Percentiles rank a stretch among this genome's conserved stretches.
phyloP scores from a whole-genome alignment of 2,797 vertebrate genomes.

The Xenentodon cancila region DNA sequence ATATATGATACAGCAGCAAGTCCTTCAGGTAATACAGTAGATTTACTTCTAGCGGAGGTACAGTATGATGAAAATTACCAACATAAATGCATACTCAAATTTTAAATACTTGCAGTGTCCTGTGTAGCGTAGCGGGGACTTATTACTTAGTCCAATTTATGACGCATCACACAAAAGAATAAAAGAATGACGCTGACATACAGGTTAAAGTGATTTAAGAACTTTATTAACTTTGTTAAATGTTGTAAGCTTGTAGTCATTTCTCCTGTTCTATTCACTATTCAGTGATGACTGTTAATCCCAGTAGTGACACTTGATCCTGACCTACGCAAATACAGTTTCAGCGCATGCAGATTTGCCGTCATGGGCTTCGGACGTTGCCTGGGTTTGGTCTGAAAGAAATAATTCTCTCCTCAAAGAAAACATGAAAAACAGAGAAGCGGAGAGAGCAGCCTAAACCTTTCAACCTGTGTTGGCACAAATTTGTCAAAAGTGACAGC shows the following conservation, averaged over 20 bases:
- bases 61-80: too few relatives aligned
- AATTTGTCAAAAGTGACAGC: constrained; percentile 88
- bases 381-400: constrained; percentile 26
- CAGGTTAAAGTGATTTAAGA: too few relatives aligned
- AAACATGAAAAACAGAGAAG: constrained; percentile 54
- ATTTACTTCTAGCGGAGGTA: too few relatives aligned
- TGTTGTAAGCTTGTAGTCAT: constrained; percentile 4
- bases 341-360: constrained; percentile 9
- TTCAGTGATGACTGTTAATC: constrained; percentile 15
- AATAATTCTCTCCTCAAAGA: constrained; percentile 45
- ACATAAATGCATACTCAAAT: too few relatives aligned
- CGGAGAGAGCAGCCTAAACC: constrained; percentile 58
- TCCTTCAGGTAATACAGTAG: too few relatives aligned
- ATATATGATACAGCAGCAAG: too few relatives aligned
- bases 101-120: too few relatives aligned
- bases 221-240: too few relatives aligned
- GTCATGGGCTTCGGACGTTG: constrained; percentile 19
- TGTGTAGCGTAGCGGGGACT: too few relatives aligned
- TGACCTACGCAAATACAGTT: constrained; percentile 3
- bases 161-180: too few relatives aligned
- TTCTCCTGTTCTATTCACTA: constrained; percentile 8
- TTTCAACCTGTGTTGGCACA: constrained; percentile 78
- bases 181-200: too few relatives aligned
- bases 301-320: not conserved
- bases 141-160: too few relatives aligned